Conservation (phyloP, 1,140 invertebrate species). For the Nasonia giraulti region DNA sequence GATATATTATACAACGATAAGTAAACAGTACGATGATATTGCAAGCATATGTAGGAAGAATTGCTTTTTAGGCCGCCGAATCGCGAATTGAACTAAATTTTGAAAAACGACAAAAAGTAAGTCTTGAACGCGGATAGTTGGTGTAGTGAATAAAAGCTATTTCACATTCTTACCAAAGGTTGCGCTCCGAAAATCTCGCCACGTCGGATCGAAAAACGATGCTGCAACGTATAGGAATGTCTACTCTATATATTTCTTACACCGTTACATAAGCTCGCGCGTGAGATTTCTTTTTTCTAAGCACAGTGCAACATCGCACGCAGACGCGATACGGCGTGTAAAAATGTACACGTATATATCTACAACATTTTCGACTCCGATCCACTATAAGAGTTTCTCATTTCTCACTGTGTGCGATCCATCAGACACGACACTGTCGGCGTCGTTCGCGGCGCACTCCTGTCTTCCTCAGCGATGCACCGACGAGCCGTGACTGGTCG, state of each 20-base stretch:
- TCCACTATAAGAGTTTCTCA: too few relatives aligned
- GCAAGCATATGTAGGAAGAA: background rate
- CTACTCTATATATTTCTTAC: background rate
- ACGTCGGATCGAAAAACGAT: background rate
- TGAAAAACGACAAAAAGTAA: too few relatives aligned
- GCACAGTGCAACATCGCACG: background rate
- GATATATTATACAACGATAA: too few relatives aligned
- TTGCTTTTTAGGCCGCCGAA: too few relatives aligned
- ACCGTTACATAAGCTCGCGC: background rate
- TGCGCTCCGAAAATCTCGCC: background rate
- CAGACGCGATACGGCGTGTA: background rate
- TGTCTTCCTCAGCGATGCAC: slow-evolving; percentile 26
- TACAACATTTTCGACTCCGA: too few relatives aligned
- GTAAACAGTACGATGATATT: too few relatives aligned
- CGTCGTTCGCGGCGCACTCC: too few relatives aligned
- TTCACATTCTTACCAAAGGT: background rate
- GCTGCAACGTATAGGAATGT: background rate
- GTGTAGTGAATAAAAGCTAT: background rate
- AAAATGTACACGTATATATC: background rate
- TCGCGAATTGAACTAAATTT: too few relatives aligned
- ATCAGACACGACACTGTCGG: too few relatives aligned
- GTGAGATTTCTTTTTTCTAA: background rate
- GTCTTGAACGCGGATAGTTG: background rate
- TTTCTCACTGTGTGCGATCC: too few relatives aligned
- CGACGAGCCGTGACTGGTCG: background rate